Evolutionary conservation across 2,888 invertebrate genomes (phyloP).

Genomic region (Aphelenchoides bicaudatus): DNA sequence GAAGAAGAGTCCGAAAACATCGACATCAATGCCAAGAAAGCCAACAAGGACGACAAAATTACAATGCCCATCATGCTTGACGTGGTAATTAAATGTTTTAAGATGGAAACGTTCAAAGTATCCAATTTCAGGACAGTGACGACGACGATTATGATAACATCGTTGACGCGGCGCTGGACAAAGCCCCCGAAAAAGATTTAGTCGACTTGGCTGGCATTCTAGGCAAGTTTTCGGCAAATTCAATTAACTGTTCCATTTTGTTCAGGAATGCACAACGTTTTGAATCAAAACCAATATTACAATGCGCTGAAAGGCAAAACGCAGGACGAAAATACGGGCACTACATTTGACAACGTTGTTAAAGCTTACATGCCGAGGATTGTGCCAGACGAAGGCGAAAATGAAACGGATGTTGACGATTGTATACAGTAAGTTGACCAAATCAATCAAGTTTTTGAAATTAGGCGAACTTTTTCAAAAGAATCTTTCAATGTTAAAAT

Average conservation of each 20-base stretch:
- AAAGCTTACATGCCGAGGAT: slow-evolving; percentile 69
- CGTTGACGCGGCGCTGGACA: slow-evolving; percentile 82
- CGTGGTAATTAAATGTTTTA: too few relatives aligned
- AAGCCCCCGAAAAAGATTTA: slow-evolving; percentile 88
- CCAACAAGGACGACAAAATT: slow-evolving; percentile 40
- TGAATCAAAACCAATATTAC: slow-evolving; percentile 99
- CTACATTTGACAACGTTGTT: slow-evolving; percentile 48
- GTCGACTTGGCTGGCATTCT: slow-evolving; percentile 88
- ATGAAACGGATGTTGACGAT: slow-evolving; percentile 88
- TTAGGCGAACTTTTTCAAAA: slow-evolving; percentile 3
- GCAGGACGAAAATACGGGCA: slow-evolving; percentile 58
- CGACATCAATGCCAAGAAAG: slow-evolving; percentile 22
- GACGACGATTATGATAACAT: slow-evolving; percentile 43
- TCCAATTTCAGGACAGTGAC: too few relatives aligned
- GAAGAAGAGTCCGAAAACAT: slow-evolving; percentile 14
- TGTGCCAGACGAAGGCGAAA: slow-evolving; percentile 90
- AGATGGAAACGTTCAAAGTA: too few relatives aligned
- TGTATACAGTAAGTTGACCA: slow-evolving; percentile 72
- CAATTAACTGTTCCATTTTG: slow-evolving; percentile 14
- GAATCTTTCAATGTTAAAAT: slow-evolving; percentile 19
- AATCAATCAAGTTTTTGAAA: not conserved
- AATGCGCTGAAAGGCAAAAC: slow-evolving; percentile 70
- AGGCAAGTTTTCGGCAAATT: slow-evolving; percentile 34
- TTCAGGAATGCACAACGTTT: slow-evolving; percentile 99
- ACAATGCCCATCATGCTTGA: slow-evolving; percentile 60